These are phyloP conservation scores for Cuniculus paca DNA, from an alignment of 2,797 vertebrate genomes.

Conservation along the genomic window DNA sequence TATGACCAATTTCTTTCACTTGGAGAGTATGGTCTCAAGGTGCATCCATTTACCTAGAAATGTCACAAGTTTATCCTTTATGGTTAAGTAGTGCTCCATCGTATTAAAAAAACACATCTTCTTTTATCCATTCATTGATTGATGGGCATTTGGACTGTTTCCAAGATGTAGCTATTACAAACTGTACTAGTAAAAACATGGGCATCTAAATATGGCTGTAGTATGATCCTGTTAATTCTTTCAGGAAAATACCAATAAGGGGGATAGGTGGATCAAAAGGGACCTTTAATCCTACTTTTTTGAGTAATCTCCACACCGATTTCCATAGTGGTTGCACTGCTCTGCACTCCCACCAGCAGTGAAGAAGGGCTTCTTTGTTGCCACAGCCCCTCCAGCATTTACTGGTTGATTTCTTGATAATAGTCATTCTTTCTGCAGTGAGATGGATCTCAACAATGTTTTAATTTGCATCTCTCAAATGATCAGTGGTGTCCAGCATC, in stretches of 20 bases:
- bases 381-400: neutral
- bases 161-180: too few species aligned
- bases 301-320: neutral
- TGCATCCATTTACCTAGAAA: too few species aligned
- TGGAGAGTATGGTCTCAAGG: too few species aligned
- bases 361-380: neutral
- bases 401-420: neutral
- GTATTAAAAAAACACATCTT: too few species aligned
- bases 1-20: too few species aligned
- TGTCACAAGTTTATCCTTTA: too few species aligned
- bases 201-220: neutral
- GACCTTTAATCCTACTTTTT: neutral
- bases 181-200: too few species aligned
- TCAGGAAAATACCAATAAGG: neutral
- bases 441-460: neutral
- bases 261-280: neutral
- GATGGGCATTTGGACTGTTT: too few species aligned
- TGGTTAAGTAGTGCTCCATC: too few species aligned
- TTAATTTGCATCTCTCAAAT: neutral
- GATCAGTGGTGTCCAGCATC: neutral
- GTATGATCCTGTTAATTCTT: neutral
- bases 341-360: neutral
- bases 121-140: too few species aligned
- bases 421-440: too few species aligned
- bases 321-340: neutral